Base-by-base conservation (phyloP, 1,140 invertebrate species). In the Neuroterus valhalla region DNA sequence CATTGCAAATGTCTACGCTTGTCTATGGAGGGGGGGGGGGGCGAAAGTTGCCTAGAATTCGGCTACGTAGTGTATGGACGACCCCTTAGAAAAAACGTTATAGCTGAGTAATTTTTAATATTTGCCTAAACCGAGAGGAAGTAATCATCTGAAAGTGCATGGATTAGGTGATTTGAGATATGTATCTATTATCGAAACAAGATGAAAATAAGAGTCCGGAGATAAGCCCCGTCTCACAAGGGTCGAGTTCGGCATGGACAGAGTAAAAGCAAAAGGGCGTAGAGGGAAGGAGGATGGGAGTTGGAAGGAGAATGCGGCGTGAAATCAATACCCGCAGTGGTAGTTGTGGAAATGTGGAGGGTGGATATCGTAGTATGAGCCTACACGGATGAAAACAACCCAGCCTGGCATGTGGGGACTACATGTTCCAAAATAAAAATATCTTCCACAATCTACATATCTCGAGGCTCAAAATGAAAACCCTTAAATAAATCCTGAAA, bases 311-410 rank as follows among this genome's bases (percentile, higher is more conserved):
- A 26, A 48, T 19, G 48, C 67, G 38, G 52, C 66, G 73, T 52
- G 70, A 75, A 78, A 78, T 78, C 77, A 78, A 78, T 78, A 78
- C 68, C 31, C 68, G 52, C 71, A 68, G 68, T 70, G 42, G 55
- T 71, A 67, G 55, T 62, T 31, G 55, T 62, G 31, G 31, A 8
- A 38, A 10, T 38, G 26, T 31, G 6, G 23, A 38, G 26, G 26
- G 55, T 31, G 3, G 26, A 14, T 19, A 23, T 62, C 1, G 55
- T 62, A 38, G 55, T 62, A 62, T 19, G 11, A 50, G 17, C 48
- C 48, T 21, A 23, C 31, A 62, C 12, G 6, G 55, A 62, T n/a
- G 55, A 62, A 62, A 62, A 62, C 55, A 62, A n/a, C 21, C 23
- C 19, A 23, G 12, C 50, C 50, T 50, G 21, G 48, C 55, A 62